A percentile compares a stretch with the other conserved stretches of the same genome.
These are phyloP conservation scores for Drosophila novamexicana DNA, from an alignment of 1,140 invertebrate species.

Conservation along the genomic window DNA sequence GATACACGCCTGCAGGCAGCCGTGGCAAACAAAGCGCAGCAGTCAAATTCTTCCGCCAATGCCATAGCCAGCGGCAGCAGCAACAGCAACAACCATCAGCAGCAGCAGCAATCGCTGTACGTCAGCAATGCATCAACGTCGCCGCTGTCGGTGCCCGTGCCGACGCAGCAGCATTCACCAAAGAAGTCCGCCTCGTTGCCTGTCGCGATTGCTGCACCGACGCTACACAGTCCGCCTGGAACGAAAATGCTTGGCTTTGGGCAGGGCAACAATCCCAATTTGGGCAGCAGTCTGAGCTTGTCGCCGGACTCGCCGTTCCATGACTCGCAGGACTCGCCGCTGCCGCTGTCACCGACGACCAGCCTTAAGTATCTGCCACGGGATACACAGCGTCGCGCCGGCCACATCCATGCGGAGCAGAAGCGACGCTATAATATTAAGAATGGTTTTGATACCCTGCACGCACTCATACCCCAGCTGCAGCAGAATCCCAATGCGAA, in stretches of 20 bases:
- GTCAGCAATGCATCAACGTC: constrained; percentile 44
- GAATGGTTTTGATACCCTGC: constrained; percentile 97
- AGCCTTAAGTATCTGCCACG: constrained; percentile 76
- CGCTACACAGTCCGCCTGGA: constrained; percentile 72
- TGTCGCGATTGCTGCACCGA: constrained; percentile 52
- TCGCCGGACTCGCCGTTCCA: constrained; percentile 81
- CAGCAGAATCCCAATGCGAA: constrained; percentile 96
- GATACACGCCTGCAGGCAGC: constrained; percentile 70
- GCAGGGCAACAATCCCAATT: constrained; percentile 20
- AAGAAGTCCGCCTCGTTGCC: constrained; percentile 82
- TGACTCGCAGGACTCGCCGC: constrained; percentile 77
- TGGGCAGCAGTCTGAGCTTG: constrained; percentile 62
- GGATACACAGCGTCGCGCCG: constrained; percentile 87
- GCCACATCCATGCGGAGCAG: constrained; percentile 98
- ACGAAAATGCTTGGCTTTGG: constrained; percentile 62
- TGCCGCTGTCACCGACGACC: constrained; percentile 85
- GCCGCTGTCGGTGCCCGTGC: constrained; percentile 40
- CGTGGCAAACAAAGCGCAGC: constrained; percentile 71
- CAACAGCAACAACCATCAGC: constrained; percentile 27
- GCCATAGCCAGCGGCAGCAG: constrained; percentile 62
- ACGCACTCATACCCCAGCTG: constrained; percentile 96
- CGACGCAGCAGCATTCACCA: constrained; percentile 70
- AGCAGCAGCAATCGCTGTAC: constrained; percentile 47
- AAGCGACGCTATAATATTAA: constrained; percentile 99
- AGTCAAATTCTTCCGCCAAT: constrained; percentile 67